Evolutionary conservation across 2,797 vertebrate genomes (phyloP).

Genomic region (Cheirogaleus major): DNA sequence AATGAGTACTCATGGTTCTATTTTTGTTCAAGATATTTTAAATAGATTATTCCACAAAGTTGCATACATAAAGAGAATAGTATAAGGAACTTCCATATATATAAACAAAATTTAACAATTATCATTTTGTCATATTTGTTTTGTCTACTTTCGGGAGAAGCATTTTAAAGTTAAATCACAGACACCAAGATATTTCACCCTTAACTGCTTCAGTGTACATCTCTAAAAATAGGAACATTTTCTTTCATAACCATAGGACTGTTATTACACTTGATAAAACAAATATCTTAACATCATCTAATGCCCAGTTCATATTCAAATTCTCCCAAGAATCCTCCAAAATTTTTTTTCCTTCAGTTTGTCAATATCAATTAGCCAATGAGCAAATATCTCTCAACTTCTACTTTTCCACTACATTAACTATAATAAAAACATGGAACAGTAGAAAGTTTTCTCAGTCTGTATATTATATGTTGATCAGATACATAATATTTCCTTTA

Average conservation of each 20-base stretch:
- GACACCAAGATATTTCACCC: neutral
- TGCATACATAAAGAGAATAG: neutral
- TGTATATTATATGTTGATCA: neutral
- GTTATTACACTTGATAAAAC: neutral
- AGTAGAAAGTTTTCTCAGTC: neutral
- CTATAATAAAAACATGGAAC: neutral
- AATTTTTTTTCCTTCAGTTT: neutral
- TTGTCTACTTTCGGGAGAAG: neutral
- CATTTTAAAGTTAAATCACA: constrained; percentile 45
- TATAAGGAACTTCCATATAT: neutral
- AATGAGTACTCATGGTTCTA: neutral
- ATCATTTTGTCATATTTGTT: neutral
- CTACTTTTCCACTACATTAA: neutral
- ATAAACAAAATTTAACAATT: neutral
- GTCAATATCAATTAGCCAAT: constrained; percentile 39
- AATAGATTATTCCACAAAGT: neutral
- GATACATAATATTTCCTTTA: neutral
- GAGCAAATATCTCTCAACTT: constrained; percentile 24
- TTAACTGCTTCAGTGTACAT: neutral
- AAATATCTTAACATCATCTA: neutral
- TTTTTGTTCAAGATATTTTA: neutral
- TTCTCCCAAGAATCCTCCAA: neutral
- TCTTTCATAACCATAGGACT: neutral
- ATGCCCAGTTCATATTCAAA: neutral
- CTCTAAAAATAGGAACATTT: constrained; percentile 36